Evolutionary conservation across 2,888 invertebrate species (phyloP), one percentile per base, ranked within the genome.

Genomic region (Dicyrtoma fusca): DNA sequence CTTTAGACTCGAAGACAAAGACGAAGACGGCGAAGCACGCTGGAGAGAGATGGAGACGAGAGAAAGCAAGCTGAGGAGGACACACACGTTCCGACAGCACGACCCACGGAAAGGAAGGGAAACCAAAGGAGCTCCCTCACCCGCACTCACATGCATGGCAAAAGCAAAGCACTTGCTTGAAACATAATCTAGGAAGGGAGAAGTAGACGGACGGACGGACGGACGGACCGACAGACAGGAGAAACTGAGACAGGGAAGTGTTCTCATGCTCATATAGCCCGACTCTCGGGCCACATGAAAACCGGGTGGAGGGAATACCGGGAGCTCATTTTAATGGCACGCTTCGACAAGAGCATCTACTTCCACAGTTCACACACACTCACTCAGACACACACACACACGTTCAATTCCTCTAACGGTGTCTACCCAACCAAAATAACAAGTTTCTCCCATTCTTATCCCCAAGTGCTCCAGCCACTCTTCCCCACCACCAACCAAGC

Each of bases 271-370:
- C 19, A 2, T 53, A 49, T 49, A 49, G 19, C 8, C 21, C 53
- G 10, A 21, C 21, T 53, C 21, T 17, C 3, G 53, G 53, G 53
- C 17, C 53, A 53, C 17, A 19, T 17, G n/a, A 19, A 53, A 53
- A 53, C n/a, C 53, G 64, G 23, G 49, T 64, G 49, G 49, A 64
- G 49, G 49, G 64, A 49, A 62, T 17, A 44, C 21, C 45, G 17
- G 45, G 64, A 64, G 64, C 49, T 64, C 64, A 64, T 49, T 64
- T 64, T 49, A 64, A 64, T 49, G 49, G 64, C 49, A 64, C 64
- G 64, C 64, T 64, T 64, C 25, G 64, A 64, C 49, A 11, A 64
- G 64, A 64, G 51, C 64, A 51, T 47, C 49, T 49, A 47, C 51
- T 17, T 47, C 47, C 64, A 5, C 26, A 34, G 6, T 26, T 42